Evolutionary conservation across 1,140 invertebrate genomes (phyloP).

Genomic region (Hylaeus volcanicus): DNA sequence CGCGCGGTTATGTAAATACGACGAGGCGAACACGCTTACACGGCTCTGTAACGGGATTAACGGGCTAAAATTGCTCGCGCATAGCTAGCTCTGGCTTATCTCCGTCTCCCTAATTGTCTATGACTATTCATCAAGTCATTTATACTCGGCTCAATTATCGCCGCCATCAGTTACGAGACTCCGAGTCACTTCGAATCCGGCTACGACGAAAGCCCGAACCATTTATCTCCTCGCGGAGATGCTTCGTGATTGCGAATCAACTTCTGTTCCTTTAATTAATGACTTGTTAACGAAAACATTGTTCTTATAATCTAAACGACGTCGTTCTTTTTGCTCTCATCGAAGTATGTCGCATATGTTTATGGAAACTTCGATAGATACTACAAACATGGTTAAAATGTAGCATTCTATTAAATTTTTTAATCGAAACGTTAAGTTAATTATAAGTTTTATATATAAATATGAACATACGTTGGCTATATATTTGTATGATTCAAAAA

Average conservation of each 20-base stretch:
- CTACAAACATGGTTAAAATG: too few relatives aligned
- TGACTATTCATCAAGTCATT: slow-evolving; percentile 73
- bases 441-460: too few relatives aligned
- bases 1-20: slow-evolving; percentile 24
- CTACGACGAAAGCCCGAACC: slow-evolving; percentile 54
- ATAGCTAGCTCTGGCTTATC: slow-evolving; percentile 49
- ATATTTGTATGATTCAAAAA: background rate
- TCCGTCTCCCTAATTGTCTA: slow-evolving; percentile 63
- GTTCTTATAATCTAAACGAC: background rate
- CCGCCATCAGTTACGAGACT: slow-evolving; percentile 53
- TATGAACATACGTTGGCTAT: too few relatives aligned
- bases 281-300: slow-evolving; percentile 40
- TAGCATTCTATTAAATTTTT: too few relatives aligned
- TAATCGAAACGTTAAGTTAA: background rate
- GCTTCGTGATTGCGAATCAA: slow-evolving; percentile 40
- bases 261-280: slow-evolving; percentile 35
- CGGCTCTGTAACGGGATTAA: slow-evolving; percentile 29
- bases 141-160: slow-evolving; percentile 67
- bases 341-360: too few relatives aligned
- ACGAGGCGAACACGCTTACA: slow-evolving; percentile 1
- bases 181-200: slow-evolving; percentile 50
- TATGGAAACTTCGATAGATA: too few relatives aligned
- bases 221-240: slow-evolving; percentile 61
- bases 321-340: background rate
- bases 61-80: slow-evolving; percentile 34